Base-by-base conservation (phyloP, 2,888 invertebrate genomes). In the Balanococcus diminutus region DNA sequence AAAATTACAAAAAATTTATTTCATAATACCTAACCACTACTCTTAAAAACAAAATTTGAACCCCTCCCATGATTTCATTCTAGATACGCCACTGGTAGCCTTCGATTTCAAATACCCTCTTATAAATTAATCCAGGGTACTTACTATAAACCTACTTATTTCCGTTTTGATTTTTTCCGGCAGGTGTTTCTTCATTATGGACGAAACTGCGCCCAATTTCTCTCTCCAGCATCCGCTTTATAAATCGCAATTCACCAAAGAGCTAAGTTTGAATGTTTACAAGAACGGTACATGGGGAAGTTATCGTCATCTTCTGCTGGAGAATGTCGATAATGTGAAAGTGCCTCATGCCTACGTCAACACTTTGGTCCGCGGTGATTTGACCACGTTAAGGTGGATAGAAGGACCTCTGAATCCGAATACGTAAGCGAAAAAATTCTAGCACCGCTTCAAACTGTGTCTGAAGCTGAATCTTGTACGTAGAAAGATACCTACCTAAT, bases 381-480 rank as follows among this genome's bases (percentile, higher is more conserved):
- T 98, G 85, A 94, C 96, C 0, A 94, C 96, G 0, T 89, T 98
- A 67, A 92, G 91, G n/a, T 97, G 96, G 96, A 90, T 97, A 6
- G 94, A 97, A 90, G 95, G 95, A 0, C 91, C 84, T 6, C 19
- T 88, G 9, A 19, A 86, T 82, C 87, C 87, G 2, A n/a, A 87
- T 6, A 32, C 8, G 86, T 51, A n/a, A n/a, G n/a, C n/a, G n/a
- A n/a, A n/a, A n/a, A n/a, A n/a, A n/a, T n/a, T n/a, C n/a, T n/a
- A n/a, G n/a, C n/a, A n/a, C n/a, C n/a, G n/a, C n/a, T n/a, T n/a
- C n/a, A n/a, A n/a, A n/a, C n/a, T n/a, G n/a, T n/a, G n/a, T n/a
- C n/a, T n/a, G n/a, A n/a, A n/a, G n/a, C n/a, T n/a, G n/a, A n/a
- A n/a, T 42, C 8, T 36, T 36, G 4, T 36, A 8, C 36, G 8